phyloP scores from a whole-genome alignment of 2,888 invertebrate genomes.

The Nowickia ferox region DNA sequence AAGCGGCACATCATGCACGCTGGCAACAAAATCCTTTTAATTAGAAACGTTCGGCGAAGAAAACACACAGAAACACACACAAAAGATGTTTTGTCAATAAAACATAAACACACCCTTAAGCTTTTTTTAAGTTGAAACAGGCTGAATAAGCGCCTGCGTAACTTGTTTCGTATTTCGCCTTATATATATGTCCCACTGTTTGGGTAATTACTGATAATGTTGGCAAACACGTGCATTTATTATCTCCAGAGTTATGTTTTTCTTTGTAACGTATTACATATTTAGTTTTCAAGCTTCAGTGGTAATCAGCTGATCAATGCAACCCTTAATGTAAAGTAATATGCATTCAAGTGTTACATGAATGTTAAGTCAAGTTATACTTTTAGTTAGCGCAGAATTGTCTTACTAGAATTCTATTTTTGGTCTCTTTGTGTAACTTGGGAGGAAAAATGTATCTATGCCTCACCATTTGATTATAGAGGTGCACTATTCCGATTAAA shows the following conservation, averaged over 20 bases:
- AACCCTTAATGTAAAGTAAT: slow-evolving; percentile 13
- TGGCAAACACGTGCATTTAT: slow-evolving; percentile 43
- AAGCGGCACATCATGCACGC: slow-evolving; percentile 18
- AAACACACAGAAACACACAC: slow-evolving; percentile 31
- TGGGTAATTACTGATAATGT: slow-evolving; percentile 24
- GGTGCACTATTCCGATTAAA: too few relatives aligned
- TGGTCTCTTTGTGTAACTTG: too few relatives aligned
- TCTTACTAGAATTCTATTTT: too few relatives aligned
- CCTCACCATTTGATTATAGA: too few relatives aligned
- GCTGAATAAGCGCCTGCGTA: slow-evolving; percentile 58
- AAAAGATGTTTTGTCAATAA: slow-evolving; percentile 37
- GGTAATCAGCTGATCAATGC: slow-evolving; percentile 38
- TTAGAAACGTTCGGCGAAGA: slow-evolving; percentile 18
- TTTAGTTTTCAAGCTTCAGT: slow-evolving; percentile 15
- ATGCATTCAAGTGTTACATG: not conserved
- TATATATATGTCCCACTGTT: slow-evolving; percentile 23
- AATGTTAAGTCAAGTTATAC: too few relatives aligned
- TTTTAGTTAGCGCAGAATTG: too few relatives aligned
- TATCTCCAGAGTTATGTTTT: slow-evolving; percentile 2
- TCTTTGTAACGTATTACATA: not conserved
- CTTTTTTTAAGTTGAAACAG: slow-evolving; percentile 2
- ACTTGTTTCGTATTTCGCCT: not conserved
- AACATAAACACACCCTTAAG: not conserved
- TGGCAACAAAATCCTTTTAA: slow-evolving; percentile 47
- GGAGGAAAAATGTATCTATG: too few relatives aligned